phyloP scores from a whole-genome alignment of 2,888 invertebrate species.

The Tachina lurida region DNA sequence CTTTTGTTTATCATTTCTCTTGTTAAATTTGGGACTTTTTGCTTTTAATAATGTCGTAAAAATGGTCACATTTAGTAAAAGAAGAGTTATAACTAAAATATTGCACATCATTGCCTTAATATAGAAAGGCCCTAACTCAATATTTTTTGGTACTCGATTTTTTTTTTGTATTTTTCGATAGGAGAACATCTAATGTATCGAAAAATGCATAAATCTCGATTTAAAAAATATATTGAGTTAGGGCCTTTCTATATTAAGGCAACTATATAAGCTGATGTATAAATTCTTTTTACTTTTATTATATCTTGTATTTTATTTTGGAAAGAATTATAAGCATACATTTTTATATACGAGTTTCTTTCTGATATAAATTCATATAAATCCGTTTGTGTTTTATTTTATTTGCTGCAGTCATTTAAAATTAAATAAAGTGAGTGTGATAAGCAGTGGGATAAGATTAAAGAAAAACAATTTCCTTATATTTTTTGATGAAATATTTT shows the following conservation, averaged over 20 bases:
- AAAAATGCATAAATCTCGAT: no score
- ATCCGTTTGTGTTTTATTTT: conserved; percentile 47
- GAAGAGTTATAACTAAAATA: conserved; percentile 39
- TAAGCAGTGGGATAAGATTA: conserved; percentile 10
- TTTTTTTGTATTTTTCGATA: no score
- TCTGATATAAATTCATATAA: conserved; percentile 66
- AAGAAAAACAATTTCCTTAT: no score
- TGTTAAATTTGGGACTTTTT: conserved; percentile 43
- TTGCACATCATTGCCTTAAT: background rate
- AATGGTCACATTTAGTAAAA: conserved; percentile 44
- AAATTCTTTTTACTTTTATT: conserved; percentile 32
- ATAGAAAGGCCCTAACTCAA: no score
- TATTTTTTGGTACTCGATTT: no score
- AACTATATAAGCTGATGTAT: conserved; percentile 41
- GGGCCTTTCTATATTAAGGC: no score
- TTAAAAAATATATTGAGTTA: no score
- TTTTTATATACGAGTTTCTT: conserved; percentile 55
- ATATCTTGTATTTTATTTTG: conserved; percentile 19
- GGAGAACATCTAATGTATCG: no score
- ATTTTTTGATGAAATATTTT: background rate
- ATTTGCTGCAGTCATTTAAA: conserved; percentile 30
- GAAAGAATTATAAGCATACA: conserved; percentile 60
- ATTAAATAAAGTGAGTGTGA: background rate
- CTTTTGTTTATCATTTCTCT: conserved; percentile 12
- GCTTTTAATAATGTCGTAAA: conserved; percentile 49